A percentile compares a stretch with the other conserved stretches of the same genome.
Evolutionary conservation across 2,113 vertebrate species (phyloP).

Genomic region (Bos indicus): DNA sequence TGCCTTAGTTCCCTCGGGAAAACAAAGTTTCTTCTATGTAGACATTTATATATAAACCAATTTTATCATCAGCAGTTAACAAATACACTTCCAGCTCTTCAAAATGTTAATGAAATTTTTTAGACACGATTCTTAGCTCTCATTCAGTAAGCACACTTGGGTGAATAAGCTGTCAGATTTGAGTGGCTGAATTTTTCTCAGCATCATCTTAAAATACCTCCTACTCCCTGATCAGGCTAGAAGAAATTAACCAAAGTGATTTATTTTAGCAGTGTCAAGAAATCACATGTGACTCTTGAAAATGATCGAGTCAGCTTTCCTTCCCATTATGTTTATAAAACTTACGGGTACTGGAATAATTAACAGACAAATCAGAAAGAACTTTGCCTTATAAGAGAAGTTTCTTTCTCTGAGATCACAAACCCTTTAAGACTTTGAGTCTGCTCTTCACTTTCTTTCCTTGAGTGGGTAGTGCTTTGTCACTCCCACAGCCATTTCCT

Average conservation of each 20-base stretch:
- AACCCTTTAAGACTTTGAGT: background rate
- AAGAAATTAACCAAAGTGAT: background rate
- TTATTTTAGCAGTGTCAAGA: background rate
- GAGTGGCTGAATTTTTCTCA: background rate
- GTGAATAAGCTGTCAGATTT: background rate
- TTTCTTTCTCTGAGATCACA: background rate
- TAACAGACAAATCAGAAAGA: background rate
- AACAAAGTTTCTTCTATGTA: background rate
- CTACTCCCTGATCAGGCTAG: background rate
- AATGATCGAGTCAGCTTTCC: background rate
- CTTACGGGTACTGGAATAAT: background rate
- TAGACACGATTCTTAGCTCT: background rate
- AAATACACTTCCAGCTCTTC: background rate
- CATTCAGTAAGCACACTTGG: background rate
- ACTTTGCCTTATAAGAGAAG: background rate
- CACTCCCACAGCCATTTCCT: background rate
- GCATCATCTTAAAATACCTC: background rate
- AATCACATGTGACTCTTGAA: background rate
- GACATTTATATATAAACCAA: background rate
- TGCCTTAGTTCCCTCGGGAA: background rate
- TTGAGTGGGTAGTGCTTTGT: background rate
- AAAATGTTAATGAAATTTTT: slow-evolving; percentile 36
- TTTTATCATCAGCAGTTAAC: slow-evolving; percentile 33
- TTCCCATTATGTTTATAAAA: background rate
- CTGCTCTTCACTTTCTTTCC: background rate